These are phyloP conservation scores for Hypercompe scribonia DNA, from an alignment of 2,888 invertebrate species.

Conservation along the genomic window DNA sequence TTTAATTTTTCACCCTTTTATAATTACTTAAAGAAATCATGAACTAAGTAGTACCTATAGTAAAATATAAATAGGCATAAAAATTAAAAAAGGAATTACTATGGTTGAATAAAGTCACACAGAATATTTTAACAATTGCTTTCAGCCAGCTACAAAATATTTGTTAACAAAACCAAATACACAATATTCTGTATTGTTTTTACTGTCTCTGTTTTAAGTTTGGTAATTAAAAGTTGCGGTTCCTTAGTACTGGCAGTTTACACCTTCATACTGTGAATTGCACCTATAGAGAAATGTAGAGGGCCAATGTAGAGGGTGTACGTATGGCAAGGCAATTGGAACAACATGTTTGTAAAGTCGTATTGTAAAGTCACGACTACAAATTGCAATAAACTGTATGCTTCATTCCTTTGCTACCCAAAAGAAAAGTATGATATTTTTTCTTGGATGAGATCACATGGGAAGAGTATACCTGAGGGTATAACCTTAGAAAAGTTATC, in stretches of 20 bases:
- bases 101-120: not conserved
- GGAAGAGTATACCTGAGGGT: no score
- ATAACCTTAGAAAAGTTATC: no score
- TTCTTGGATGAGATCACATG: no score
- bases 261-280: conserved; percentile 47
- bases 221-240: conserved; percentile 79
- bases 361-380: no score
- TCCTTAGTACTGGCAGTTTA: conserved; percentile 59
- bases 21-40: no score
- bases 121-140: conserved; percentile 9
- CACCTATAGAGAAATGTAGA: conserved; percentile 20
- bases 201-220: conserved; percentile 71
- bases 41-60: no score
- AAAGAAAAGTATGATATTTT: no score
- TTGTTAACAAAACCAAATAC: conserved; percentile 43
- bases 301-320: conserved; percentile 61
- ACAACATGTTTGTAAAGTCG: conserved; percentile 39
- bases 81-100: not conserved
- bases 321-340: conserved; percentile 38
- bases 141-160: conserved; percentile 23
- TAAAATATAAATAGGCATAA: no score
- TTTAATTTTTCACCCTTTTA: no score
- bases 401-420: no score
- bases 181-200: conserved; percentile 61
- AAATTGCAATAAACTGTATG: no score